These are phyloP conservation scores for Brachypodius melanocephalos DNA, from an alignment of 2,113 vertebrate species.

Conservation along the genomic window DNA sequence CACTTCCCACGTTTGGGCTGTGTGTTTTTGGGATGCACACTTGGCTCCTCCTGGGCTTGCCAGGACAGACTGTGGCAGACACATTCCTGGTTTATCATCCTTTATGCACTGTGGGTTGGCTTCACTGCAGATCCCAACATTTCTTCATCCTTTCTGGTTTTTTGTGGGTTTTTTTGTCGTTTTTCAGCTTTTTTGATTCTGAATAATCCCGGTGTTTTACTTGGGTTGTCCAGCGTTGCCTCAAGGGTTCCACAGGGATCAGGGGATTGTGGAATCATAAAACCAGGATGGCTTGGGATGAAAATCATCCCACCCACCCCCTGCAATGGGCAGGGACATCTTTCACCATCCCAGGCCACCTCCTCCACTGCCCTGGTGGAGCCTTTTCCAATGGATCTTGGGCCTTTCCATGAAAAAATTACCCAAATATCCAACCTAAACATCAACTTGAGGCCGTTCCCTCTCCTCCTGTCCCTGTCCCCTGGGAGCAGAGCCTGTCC, in stretches of 20 bases:
- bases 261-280: background rate
- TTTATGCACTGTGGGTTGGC: background rate
- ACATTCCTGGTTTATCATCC: background rate
- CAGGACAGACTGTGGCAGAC: constrained; percentile 1
- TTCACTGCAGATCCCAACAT: background rate
- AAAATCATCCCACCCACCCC: background rate
- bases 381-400: background rate
- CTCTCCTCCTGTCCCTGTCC: background rate
- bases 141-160: background rate
- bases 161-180: background rate
- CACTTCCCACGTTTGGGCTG: background rate
- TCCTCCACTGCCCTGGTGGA: background rate
- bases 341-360: background rate
- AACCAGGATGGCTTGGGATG: background rate
- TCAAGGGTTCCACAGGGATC: background rate
- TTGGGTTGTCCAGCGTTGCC: accelerated
- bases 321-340: background rate
- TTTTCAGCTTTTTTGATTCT: background rate
- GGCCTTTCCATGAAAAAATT: background rate
- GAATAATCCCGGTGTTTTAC: background rate
- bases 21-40: background rate
- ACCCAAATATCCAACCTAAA: accelerated
- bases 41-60: background rate
- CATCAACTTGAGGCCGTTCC: accelerated
- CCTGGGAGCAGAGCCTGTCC: background rate